Conservation (phyloP, 2,888 invertebrate species). For the Brachyptera putata region DNA sequence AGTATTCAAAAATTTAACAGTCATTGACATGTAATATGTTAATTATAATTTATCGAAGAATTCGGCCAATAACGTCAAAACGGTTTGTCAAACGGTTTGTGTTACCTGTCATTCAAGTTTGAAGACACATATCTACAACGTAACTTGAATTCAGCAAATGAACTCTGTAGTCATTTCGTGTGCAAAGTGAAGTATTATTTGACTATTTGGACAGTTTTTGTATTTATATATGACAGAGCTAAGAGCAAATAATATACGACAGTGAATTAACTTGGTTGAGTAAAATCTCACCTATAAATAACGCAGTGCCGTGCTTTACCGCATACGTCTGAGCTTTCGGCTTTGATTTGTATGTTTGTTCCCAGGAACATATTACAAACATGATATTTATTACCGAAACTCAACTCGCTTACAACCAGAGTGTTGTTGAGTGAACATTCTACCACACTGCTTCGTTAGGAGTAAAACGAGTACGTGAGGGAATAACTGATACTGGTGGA, state of each 20-base stretch:
- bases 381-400: constrained; percentile 1
- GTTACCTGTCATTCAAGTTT: too few species aligned
- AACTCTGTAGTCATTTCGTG: too few species aligned
- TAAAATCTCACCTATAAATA: constrained; percentile 8
- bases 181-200: neutral
- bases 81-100: too few species aligned
- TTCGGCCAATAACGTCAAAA: too few species aligned
- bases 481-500: too few species aligned
- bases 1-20: too few species aligned
- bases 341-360: constrained; percentile 11
- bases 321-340: neutral
- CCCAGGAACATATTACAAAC: neutral
- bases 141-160: too few species aligned
- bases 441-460: too few species aligned
- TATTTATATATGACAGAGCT: constrained; percentile 5
- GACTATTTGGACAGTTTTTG: neutral
- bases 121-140: too few species aligned
- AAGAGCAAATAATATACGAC: neutral
- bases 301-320: neutral
- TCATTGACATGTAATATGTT: too few species aligned
- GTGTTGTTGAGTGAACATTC: neutral
- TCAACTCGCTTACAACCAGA: neutral
- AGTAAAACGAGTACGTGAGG: too few species aligned
- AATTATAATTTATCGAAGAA: too few species aligned
- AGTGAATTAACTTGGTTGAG: constrained; percentile 5